Base-by-base conservation (phyloP, 2,113 vertebrate species). In the Lepus europaeus region DNA sequence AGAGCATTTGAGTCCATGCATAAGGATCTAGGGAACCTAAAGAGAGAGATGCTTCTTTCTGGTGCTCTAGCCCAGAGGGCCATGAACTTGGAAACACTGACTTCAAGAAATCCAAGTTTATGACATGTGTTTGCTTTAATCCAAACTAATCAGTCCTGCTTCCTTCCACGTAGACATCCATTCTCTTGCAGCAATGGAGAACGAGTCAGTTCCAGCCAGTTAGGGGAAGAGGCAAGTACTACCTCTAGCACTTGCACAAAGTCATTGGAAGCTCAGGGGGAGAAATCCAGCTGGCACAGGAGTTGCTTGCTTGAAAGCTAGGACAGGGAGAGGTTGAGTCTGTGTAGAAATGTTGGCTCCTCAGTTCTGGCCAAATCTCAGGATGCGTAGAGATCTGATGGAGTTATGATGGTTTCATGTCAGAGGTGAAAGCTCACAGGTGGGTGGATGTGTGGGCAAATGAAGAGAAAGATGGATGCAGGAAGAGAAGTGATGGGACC, bases 291-390 rank as follows among this genome's bases (percentile, higher is more conserved):
- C 20, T 72, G 85, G 45, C n/a, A 17, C 79, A 68, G 80, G 20
- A 68, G 36, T 87, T 39, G n/a, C 89, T 92, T 68, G 66, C 73
- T 64, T 77, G 56, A 91, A 87, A 81, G 76, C 49, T 17, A 90
- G 78, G 77, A 36, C 25, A 87, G 78, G 53, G 39, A 17, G 45
- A 88, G 64, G 49, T 12, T 61, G 80, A 94, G 33, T 95, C 82
- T 23, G 0, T 16, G 85, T 72, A 31, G 85, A 91, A 39, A 77
- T 89, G 70, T 33, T 76, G 90, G 85, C 84, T 93, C 63, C 79
- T 89, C 59, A 20, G 49, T 89, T 94, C 80, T 88, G 82, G 93
- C 69, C 49, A 73, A 69, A 63, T 86, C 64, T 92, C 49, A 64
- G 0, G 59, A 74, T 90, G 59, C 49, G 56, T 29, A 68, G 93